phyloP scores from a whole-genome alignment of 2,113 vertebrate species.

The Budorcas taxicolor region DNA sequence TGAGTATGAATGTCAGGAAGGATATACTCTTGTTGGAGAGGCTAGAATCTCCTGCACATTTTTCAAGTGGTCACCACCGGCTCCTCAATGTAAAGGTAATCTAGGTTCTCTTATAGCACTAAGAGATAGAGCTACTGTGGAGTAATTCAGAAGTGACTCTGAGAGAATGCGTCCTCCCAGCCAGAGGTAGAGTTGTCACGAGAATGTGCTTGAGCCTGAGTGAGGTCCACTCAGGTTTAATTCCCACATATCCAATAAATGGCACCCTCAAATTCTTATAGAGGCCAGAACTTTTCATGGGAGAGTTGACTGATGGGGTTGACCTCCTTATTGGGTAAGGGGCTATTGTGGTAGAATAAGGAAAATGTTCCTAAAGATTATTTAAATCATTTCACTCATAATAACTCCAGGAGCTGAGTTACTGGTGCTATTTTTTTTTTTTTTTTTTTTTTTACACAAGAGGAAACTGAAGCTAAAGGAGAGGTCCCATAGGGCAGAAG shows the following conservation, averaged over 20 bases:
- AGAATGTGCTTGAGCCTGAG: neutral
- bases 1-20: neutral
- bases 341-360: neutral
- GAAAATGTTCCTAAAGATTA: neutral
- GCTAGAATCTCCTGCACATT: neutral
- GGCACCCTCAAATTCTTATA: neutral
- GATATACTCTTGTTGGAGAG: neutral
- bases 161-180: accelerated
- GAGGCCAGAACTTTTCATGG: neutral
- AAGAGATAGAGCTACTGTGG: neutral
- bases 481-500: neutral
- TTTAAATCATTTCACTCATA: neutral
- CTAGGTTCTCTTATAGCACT: neutral
- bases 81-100: neutral
- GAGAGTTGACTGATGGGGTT: neutral
- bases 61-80: neutral
- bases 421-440: neutral
- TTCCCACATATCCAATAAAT: neutral
- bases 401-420: neutral
- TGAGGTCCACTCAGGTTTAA: neutral
- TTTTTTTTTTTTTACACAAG: neutral
- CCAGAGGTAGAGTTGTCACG: neutral
- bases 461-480: neutral
- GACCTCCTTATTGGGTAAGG: neutral
- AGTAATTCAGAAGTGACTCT: neutral